Evolutionary conservation across 2,113 vertebrate genomes (phyloP).

Genomic region (Ameiurus melas): DNA sequence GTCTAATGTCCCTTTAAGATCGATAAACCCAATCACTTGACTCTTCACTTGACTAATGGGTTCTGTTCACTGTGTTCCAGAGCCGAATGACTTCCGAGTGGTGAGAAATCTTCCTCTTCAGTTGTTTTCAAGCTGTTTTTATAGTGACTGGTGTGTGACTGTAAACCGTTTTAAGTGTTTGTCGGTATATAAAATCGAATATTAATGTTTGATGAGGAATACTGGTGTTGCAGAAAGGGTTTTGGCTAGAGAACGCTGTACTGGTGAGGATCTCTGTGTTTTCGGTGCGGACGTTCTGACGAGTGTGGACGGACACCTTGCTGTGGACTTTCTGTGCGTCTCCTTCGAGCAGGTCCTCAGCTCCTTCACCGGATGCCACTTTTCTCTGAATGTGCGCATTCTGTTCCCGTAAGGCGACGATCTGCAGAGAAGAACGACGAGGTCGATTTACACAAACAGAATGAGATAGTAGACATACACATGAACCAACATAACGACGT

Average conservation of each 20-base stretch:
- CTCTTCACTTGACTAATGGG: background rate
- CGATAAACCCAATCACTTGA: no score
- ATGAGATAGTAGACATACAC: background rate
- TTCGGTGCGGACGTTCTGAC: background rate
- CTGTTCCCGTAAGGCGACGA: constrained; percentile 94
- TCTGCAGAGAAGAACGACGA: constrained; percentile 72
- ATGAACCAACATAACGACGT: background rate
- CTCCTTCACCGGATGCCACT: constrained; percentile 88
- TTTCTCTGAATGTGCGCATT: constrained; percentile 97
- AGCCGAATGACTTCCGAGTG: background rate
- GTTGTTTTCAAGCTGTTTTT: background rate
- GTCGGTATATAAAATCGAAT: background rate
- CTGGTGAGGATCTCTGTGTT: no score
- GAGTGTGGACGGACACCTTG: constrained; percentile 75
- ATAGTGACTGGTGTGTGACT: background rate
- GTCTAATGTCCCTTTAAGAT: background rate
- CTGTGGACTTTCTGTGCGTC: constrained; percentile 88
- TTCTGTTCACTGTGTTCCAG: background rate
- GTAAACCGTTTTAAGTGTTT: background rate
- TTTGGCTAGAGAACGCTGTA: no score
- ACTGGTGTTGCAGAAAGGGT: no score
- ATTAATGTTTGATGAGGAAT: no score
- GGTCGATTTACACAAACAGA: background rate
- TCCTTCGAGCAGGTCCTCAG: constrained; percentile 86
- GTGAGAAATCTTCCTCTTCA: no score